phyloP scores from a whole-genome alignment of 2,888 invertebrate genomes.

The Morpho deidamia region DNA sequence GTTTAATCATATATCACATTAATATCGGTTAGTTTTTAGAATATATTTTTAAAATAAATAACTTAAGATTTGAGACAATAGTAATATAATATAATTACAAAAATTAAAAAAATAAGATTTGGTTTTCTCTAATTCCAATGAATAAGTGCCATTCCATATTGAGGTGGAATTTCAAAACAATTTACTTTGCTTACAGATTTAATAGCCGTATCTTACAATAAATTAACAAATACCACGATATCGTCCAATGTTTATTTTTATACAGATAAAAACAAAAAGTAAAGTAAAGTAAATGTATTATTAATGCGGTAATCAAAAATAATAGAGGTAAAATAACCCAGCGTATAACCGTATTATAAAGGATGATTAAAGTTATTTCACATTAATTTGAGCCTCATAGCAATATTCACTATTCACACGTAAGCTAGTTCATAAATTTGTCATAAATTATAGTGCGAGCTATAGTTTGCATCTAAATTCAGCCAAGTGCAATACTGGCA shows the following conservation, averaged over 20 bases:
- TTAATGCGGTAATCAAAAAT: constrained; percentile 9
- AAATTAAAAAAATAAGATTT: neutral
- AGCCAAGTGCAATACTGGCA: too few species aligned
- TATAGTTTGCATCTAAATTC: too few species aligned
- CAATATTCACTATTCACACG: too few species aligned
- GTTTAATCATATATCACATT: too few species aligned
- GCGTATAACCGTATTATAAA: constrained; percentile 16
- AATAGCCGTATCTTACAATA: constrained; percentile 10
- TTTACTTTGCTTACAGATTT: too few species aligned
- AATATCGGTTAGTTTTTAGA: too few species aligned
- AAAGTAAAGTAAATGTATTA: constrained; percentile 12
- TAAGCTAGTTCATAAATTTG: too few species aligned
- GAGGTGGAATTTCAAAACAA: too few species aligned
- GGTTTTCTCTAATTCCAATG: neutral
- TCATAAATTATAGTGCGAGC: too few species aligned
- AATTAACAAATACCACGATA: constrained; percentile 9
- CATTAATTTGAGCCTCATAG: neutral
- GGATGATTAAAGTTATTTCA: neutral
- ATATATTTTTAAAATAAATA: too few species aligned
- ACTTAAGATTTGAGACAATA: too few species aligned
- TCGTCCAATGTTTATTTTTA: constrained; percentile 8
- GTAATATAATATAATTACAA: neutral
- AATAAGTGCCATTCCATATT: neutral
- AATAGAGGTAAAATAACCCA: constrained; percentile 19
- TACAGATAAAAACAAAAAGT: constrained; percentile 12